These are phyloP conservation scores for Arvicanthis niloticus DNA, from an alignment of 2,113 vertebrate genomes.

Conservation along the genomic window DNA sequence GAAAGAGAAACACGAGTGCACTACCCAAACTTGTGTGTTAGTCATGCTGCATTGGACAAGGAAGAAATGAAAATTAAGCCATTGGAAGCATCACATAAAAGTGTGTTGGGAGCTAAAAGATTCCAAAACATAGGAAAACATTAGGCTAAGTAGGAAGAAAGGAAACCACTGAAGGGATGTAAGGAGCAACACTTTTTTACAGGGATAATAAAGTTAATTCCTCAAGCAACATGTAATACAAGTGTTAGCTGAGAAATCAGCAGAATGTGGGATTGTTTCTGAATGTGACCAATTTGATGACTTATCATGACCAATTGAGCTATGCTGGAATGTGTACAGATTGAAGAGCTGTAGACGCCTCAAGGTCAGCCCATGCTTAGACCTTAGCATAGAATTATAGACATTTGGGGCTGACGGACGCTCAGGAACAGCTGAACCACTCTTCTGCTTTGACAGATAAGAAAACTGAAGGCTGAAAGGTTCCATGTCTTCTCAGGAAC, in stretches of 20 bases:
- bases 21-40: not conserved
- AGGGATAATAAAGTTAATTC: not conserved
- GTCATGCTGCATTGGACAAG: not conserved
- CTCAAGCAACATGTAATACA: not conserved
- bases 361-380: not conserved
- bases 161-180: not conserved
- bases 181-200: not conserved
- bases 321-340: not conserved
- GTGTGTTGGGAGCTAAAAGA: not conserved
- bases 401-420: not conserved
- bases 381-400: slow-evolving; percentile 23
- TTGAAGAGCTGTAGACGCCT: not conserved
- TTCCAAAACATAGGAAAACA: not conserved
- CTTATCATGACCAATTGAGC: not conserved
- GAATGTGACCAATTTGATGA: not conserved
- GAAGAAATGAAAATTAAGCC: not conserved
- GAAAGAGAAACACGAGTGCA: rapidly evolving
- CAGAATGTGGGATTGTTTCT: not conserved
- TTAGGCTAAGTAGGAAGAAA: not conserved
- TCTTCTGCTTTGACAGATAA: not conserved
- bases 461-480: not conserved
- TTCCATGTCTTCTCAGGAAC: not conserved
- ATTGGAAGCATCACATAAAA: not conserved
- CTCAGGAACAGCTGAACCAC: not conserved
- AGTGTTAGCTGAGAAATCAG: not conserved